These are phyloP conservation scores for Pagetopsis macropterus DNA, from an alignment of 2,797 vertebrate species.

Conservation along the genomic window DNA sequence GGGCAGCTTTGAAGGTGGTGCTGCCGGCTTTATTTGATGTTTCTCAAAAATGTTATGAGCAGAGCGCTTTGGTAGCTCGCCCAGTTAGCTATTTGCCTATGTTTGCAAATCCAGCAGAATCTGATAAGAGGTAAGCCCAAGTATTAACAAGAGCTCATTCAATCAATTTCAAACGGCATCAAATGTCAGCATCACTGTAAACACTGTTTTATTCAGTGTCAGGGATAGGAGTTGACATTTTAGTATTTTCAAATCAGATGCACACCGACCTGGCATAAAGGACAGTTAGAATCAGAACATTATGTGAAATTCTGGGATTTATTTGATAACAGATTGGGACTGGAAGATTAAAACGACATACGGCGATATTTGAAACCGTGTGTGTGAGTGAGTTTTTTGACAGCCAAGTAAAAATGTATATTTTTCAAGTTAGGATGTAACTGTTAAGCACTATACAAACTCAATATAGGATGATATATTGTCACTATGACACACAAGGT, in stretches of 20 bases:
- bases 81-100: background rate
- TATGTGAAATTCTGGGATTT: background rate
- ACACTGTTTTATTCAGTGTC: constrained; percentile 9
- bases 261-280: background rate
- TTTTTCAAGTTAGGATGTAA: background rate
- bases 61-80: background rate
- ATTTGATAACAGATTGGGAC: background rate
- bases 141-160: constrained; percentile 17
- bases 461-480: background rate
- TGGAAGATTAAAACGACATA: background rate
- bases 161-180: constrained; percentile 20
- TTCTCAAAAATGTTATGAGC: background rate
- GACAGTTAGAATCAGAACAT: background rate
- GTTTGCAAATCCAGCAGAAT: constrained; percentile 16
- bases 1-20: background rate
- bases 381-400: background rate
- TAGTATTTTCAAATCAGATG: background rate
- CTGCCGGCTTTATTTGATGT: background rate
- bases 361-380: background rate
- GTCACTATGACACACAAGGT: background rate
- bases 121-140: constrained; percentile 8
- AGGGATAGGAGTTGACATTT: background rate
- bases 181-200: constrained; percentile 40
- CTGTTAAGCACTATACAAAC: background rate
- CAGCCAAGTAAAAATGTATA: background rate